Conservation (phyloP, 2,797 vertebrate genomes). For the Cyprinodon diabolis region DNA sequence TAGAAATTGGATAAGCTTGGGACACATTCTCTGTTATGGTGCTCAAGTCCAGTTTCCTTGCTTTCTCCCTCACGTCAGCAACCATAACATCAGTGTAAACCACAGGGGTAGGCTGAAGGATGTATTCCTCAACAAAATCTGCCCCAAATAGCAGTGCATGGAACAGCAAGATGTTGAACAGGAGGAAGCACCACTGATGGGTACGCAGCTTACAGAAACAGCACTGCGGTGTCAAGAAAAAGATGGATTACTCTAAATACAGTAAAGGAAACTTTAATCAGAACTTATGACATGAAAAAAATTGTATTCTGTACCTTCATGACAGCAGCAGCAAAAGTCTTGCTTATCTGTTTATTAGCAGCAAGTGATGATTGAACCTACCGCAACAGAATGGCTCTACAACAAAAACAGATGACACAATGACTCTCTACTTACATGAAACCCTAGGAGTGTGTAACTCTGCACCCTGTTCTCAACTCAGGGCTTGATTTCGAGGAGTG, state of each 20-base stretch:
- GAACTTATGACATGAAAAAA: background rate
- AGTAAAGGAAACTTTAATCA: background rate
- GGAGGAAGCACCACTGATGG: conserved; percentile 94
- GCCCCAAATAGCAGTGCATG: conserved; percentile 90
- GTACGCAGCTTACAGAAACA: conserved; percentile 87
- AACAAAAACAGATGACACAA: conserved; percentile 50
- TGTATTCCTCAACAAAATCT: conserved; percentile 91
- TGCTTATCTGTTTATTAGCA: conserved; percentile 28
- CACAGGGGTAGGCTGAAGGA: conserved; percentile 83
- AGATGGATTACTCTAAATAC: background rate
- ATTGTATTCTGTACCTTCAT: conserved; percentile 71
- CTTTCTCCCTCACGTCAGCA: conserved; percentile 84
- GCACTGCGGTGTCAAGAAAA: conserved; percentile 67
- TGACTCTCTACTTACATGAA: conserved; percentile 65
- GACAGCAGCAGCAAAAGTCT: conserved; percentile 28
- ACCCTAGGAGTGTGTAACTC: conserved; percentile 64
- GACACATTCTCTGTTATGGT: conserved; percentile 80
- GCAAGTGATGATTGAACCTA: conserved; percentile 27
- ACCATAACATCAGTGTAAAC: conserved; percentile 82
- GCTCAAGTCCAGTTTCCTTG: conserved; percentile 84
- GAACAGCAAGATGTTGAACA: conserved; percentile 90
- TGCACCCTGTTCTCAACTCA: conserved; percentile 46
- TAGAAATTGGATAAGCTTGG: conserved; percentile 70
- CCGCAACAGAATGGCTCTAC: conserved; percentile 1
- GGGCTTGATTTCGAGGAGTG: conserved; percentile 38